phyloP scores from a whole-genome alignment of 1,140 invertebrate species.

The Drosophila ogumai region DNA sequence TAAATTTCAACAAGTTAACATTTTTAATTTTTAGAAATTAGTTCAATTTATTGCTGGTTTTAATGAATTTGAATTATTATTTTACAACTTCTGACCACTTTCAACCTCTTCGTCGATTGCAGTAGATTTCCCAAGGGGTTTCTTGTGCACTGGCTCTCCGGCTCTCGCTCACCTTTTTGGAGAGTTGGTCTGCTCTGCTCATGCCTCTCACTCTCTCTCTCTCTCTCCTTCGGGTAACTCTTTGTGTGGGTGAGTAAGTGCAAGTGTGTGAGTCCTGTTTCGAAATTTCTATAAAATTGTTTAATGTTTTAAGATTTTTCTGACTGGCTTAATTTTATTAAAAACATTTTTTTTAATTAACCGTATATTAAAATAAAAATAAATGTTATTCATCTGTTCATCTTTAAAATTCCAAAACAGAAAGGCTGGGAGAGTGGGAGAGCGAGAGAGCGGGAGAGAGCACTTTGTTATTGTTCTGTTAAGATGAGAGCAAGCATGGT shows the following conservation, averaged over 20 bases:
- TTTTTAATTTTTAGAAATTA: too few relatives aligned
- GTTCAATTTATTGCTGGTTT: too few relatives aligned
- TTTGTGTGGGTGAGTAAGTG: constrained; percentile 47
- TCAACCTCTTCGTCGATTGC: not conserved
- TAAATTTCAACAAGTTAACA: too few relatives aligned
- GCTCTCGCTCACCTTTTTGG: constrained; percentile 52
- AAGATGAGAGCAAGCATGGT: not conserved
- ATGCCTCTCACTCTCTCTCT: not conserved
- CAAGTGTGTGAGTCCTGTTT: constrained; percentile 11
- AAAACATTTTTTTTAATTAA: not conserved
- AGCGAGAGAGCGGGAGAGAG: not conserved
- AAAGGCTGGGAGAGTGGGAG: not conserved
- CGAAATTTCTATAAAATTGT: not conserved
- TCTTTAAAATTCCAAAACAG: constrained; percentile 3
- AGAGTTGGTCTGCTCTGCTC: constrained; percentile 21
- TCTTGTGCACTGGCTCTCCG: constrained; percentile 11
- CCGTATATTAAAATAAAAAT: not conserved
- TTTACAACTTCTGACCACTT: not conserved
- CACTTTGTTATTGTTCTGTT: constrained; percentile 14
- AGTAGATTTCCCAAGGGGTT: constrained; percentile 50
- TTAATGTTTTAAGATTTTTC: not conserved
- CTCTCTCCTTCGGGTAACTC: constrained; percentile 6
- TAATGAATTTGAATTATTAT: not conserved
- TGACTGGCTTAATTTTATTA: not conserved
- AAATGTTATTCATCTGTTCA: not conserved